phyloP scores from a whole-genome alignment of 2,113 vertebrate genomes.

The Anser cygnoides region DNA sequence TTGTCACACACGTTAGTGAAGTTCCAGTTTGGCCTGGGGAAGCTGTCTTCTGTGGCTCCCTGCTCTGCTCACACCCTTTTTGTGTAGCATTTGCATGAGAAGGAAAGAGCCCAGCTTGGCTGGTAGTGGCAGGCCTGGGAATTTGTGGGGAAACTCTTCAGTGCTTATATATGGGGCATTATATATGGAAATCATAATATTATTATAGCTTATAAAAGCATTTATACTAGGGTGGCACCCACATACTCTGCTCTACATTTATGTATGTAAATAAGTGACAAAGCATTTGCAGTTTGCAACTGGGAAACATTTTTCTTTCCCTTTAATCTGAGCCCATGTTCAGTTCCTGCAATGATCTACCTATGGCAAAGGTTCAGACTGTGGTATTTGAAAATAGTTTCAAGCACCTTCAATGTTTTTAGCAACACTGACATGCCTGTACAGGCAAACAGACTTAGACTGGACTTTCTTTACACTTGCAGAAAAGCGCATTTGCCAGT shows the following conservation, averaged over 20 bases:
- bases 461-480: not conserved
- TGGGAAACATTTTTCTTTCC: not conserved
- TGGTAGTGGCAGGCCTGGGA: slow-evolving; percentile 49
- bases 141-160: slow-evolving; percentile 11
- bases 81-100: not conserved
- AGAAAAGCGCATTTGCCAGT: not conserved
- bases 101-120: not conserved
- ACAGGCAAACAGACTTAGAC: not conserved
- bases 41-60: not conserved
- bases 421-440: slow-evolving; percentile 20
- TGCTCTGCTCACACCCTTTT: not conserved
- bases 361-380: slow-evolving; percentile 27
- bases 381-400: slow-evolving; percentile 60
- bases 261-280: slow-evolving; percentile 49
- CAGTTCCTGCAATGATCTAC: not conserved
- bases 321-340: not conserved
- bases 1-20: not conserved
- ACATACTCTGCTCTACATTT: slow-evolving; percentile 26
- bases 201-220: slow-evolving; percentile 33
- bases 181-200: slow-evolving; percentile 51
- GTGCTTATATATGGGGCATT: slow-evolving; percentile 31
- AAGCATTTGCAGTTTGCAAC: slow-evolving; percentile 13
- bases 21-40: not conserved
- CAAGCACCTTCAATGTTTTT: not conserved
- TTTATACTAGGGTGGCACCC: slow-evolving; percentile 46